These are phyloP conservation scores for Synergus laeviventris DNA, from an alignment of 2,888 invertebrate species.

Conservation along the genomic window DNA sequence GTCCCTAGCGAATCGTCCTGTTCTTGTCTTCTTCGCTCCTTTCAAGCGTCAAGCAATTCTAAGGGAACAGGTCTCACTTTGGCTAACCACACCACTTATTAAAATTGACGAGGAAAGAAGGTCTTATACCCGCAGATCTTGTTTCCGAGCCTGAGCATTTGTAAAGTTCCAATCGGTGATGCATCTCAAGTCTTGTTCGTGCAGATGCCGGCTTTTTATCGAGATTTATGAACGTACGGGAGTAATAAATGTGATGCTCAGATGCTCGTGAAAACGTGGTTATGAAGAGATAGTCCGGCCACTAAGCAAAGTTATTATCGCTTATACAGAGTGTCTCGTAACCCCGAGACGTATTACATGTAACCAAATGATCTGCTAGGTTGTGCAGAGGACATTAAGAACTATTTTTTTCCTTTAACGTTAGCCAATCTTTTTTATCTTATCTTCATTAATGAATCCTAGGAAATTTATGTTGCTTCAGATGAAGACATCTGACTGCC, in stretches of 20 bases:
- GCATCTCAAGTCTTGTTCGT: constrained; percentile 38
- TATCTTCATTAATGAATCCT: not conserved
- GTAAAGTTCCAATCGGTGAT: constrained; percentile 38
- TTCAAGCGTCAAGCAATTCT: constrained; percentile 7
- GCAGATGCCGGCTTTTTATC: constrained; percentile 38
- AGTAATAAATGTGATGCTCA: constrained; percentile 38
- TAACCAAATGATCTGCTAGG: constrained; percentile 12
- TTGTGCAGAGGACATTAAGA: constrained; percentile 2
- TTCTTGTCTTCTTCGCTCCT: constrained; percentile 49
- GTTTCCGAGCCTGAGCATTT: constrained; percentile 27
- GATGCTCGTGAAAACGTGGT: constrained; percentile 34
- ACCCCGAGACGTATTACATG: not conserved
- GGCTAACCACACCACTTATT: constrained; percentile 17
- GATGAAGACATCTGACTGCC: not conserved
- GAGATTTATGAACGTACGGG: constrained; percentile 34
- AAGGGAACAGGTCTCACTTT: not conserved
- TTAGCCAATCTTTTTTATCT: not conserved
- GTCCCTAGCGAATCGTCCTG: constrained; percentile 58
- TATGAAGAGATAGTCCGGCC: constrained; percentile 35
- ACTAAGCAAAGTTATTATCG: constrained; percentile 27
- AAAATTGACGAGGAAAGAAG: constrained; percentile 24
- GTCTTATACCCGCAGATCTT: constrained; percentile 7
- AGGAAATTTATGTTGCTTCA: not conserved
- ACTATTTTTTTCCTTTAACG: constrained; percentile 1
- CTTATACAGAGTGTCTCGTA: constrained; percentile 24